A percentile compares a stretch with the other conserved stretches of the same genome.
Evolutionary conservation across 2,797 vertebrate genomes (phyloP).

Genomic region (Sebastes ruberrimus): DNA sequence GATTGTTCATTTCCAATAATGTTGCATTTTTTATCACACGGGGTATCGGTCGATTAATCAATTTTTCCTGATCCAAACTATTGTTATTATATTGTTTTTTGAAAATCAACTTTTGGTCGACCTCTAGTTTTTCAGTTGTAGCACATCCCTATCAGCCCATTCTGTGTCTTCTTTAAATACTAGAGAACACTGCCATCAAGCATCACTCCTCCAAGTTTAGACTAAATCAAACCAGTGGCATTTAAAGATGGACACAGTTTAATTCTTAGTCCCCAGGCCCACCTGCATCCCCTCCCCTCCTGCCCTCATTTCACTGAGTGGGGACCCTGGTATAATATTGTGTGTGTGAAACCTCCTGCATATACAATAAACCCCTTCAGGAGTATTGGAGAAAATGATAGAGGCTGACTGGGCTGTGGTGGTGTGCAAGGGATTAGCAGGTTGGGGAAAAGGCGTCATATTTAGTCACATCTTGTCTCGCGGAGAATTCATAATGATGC

Average conservation of each 20-base stretch:
- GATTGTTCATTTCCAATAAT: no score
- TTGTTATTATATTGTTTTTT: no score
- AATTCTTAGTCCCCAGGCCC: background rate
- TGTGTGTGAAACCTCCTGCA: conserved; percentile 7
- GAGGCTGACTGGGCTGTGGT: conserved; percentile 16
- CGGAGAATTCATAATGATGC: conserved; percentile 45
- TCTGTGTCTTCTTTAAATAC: background rate
- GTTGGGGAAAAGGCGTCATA: conserved; percentile 39
- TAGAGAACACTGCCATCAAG: background rate
- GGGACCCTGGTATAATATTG: background rate
- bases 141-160: background rate
- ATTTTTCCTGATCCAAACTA: no score
- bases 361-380: conserved; percentile 13
- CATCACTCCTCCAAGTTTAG: background rate
- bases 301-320: background rate
- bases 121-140: background rate
- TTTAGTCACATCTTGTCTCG: conserved; percentile 43
- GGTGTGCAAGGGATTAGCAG: conserved; percentile 23
- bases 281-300: background rate
- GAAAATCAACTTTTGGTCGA: no score
- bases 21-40: no score
- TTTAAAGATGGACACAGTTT: background rate
- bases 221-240: background rate
- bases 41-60: no score
- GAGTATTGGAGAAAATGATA: conserved; percentile 8